Conservation (phyloP, 2,888 invertebrate genomes). For the Endomychus coccineus region DNA sequence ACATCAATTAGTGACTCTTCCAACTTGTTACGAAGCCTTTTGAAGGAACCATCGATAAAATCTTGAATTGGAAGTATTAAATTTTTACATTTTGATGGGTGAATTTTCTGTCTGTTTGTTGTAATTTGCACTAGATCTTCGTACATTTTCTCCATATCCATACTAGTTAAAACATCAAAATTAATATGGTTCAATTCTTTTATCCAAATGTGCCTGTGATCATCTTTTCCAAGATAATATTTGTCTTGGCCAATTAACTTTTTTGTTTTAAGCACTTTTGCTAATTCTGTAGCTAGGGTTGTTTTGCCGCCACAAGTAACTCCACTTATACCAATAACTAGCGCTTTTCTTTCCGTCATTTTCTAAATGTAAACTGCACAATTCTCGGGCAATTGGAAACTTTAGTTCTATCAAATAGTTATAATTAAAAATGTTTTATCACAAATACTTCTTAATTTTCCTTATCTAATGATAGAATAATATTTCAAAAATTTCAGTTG, state of each 20-base stretch:
- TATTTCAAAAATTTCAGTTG: no score
- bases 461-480: no score
- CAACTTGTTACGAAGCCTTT: constrained; percentile 18
- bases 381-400: no score
- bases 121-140: constrained; percentile 49
- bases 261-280: constrained; percentile 41
- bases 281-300: constrained; percentile 55
- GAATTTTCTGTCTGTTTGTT: constrained; percentile 15
- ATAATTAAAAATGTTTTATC: no score
- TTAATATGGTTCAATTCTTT: constrained; percentile 63
- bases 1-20: constrained; percentile 33
- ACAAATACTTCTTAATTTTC: no score
- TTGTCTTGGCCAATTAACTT: constrained; percentile 63
- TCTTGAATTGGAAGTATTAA: not conserved
- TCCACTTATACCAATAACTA: constrained; percentile 64
- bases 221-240: constrained; percentile 62
- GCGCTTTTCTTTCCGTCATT: not conserved
- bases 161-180: constrained; percentile 62
- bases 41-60: not conserved
- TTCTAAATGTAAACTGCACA: no score
- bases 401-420: no score
- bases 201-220: constrained; percentile 56
- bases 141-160: constrained; percentile 68
- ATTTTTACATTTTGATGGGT: not conserved
- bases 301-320: constrained; percentile 83